Conservation (phyloP, 2,113 vertebrate genomes). For the Saguinus imperator region DNA sequence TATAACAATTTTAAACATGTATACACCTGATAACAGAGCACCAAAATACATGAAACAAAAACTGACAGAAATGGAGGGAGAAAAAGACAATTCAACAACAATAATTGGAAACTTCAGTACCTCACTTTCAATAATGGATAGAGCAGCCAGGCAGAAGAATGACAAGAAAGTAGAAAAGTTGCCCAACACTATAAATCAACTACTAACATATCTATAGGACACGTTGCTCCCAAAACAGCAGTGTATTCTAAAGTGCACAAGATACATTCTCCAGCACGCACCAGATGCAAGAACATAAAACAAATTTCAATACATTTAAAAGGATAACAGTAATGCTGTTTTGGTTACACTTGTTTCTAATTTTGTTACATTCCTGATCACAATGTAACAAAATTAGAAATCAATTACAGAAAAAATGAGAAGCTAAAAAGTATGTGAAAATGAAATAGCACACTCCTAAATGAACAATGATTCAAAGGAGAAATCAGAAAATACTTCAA, state of each 20-base stretch:
- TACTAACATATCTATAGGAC: not conserved
- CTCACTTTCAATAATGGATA: not conserved
- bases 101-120: not conserved
- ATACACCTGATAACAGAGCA: not conserved
- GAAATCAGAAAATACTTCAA: not conserved
- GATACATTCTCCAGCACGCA: not conserved
- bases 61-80: not conserved
- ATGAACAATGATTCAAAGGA: not conserved
- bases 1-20: not conserved
- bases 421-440: not conserved
- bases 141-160: not conserved
- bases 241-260: not conserved
- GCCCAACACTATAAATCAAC: not conserved
- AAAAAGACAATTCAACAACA: not conserved
- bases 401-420: not conserved
- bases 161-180: not conserved
- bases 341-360: too few species aligned
- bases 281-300: not conserved
- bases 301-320: not conserved
- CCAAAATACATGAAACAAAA: not conserved
- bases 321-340: not conserved
- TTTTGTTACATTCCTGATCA: not conserved
- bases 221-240: not conserved
- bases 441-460: not conserved
- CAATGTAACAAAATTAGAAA: not conserved